Evolutionary conservation across 2,113 vertebrate species (phyloP).

Genomic region (Oceanites oceanicus): DNA sequence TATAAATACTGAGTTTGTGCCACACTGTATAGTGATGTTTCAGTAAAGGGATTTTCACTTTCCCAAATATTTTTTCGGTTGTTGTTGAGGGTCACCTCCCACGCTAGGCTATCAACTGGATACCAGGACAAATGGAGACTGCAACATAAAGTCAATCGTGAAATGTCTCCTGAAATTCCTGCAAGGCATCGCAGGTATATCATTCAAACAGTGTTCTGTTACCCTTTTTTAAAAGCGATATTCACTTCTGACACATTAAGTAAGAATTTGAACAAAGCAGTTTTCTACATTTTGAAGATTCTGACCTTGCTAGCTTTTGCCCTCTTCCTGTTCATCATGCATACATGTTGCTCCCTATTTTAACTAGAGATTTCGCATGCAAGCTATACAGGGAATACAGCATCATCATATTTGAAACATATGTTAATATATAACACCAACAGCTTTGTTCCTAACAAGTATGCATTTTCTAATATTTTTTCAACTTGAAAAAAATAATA

Average conservation of each 20-base stretch:
- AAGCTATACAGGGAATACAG: background rate
- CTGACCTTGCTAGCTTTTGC: background rate
- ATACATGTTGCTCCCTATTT: background rate
- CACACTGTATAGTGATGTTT: background rate
- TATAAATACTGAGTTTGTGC: background rate
- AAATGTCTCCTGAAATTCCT: background rate
- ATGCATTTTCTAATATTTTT: background rate
- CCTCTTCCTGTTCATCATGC: background rate
- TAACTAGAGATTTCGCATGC: background rate
- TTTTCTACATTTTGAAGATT: background rate
- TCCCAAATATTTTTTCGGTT: background rate
- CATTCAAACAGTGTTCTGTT: background rate
- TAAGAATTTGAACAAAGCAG: background rate
- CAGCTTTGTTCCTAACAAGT: background rate
- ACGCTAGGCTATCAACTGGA: background rate
- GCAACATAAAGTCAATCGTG: background rate
- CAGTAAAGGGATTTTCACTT: background rate
- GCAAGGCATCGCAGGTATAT: background rate
- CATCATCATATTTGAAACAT: background rate
- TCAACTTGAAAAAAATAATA: background rate
- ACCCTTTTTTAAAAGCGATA: background rate
- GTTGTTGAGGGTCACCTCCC: background rate
- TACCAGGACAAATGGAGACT: background rate
- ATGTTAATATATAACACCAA: background rate
- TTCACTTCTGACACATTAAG: background rate